Conservation (phyloP, 2,888 invertebrate species). For the Arrhopalites spinosus region DNA sequence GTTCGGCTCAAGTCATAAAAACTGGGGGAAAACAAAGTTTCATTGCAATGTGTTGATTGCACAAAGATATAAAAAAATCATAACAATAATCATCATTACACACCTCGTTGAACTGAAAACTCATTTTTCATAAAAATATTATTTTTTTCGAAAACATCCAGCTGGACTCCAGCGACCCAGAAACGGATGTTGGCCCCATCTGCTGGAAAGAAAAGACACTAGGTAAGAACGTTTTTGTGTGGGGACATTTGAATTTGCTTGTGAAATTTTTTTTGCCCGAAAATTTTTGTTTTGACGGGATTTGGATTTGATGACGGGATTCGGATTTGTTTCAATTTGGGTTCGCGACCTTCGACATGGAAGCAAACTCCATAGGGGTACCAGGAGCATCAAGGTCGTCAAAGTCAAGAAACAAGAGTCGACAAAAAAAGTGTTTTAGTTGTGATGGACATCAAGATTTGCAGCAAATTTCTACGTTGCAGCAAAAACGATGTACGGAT, state of each 20-base stretch:
- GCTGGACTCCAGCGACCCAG: too few species aligned
- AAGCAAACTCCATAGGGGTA: slow-evolving; percentile 36
- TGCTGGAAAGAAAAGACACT: too few species aligned
- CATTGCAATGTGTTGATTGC: neutral
- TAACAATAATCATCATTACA: neutral
- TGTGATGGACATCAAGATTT: slow-evolving; percentile 35
- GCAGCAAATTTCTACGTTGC: slow-evolving; percentile 23
- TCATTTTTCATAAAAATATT: neutral
- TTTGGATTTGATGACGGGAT: slow-evolving; percentile 38
- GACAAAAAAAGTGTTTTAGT: slow-evolving; percentile 33
- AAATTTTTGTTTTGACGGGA: neutral
- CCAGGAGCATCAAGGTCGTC: slow-evolving; percentile 11
- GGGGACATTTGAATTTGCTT: too few species aligned
- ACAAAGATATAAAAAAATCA: neutral
- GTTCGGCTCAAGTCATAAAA: neutral
- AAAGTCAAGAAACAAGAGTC: neutral
- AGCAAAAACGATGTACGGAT: slow-evolving; percentile 28
- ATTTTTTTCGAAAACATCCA: neutral
- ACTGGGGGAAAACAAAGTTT: neutral
- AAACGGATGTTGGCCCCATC: too few species aligned
- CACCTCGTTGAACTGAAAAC: too few species aligned
- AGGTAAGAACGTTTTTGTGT: too few species aligned
- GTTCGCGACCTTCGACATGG: slow-evolving; percentile 27
- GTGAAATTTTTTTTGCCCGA: too few species aligned
- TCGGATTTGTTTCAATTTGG: slow-evolving; percentile 2